Conservation (phyloP, 2,888 invertebrate species). For the Pasiphila rectangulata region DNA sequence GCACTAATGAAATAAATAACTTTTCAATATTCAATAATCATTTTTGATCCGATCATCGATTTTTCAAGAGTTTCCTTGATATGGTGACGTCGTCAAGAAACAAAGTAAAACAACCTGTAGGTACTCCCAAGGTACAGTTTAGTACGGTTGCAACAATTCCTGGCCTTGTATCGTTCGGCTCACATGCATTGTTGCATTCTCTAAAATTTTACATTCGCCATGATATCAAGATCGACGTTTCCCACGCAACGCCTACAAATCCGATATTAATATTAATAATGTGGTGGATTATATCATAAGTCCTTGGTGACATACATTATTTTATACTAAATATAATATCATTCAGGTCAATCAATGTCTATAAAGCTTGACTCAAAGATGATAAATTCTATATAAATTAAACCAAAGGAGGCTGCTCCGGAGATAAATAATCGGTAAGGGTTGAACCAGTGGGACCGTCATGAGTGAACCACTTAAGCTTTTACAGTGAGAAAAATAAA, state of each 20-base stretch:
- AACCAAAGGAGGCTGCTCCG: too few species aligned
- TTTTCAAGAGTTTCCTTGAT: too few species aligned
- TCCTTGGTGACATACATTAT: slow-evolving; percentile 2
- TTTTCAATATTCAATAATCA: too few species aligned
- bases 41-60: too few species aligned
- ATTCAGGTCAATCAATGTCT: slow-evolving; percentile 5
- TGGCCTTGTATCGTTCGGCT: slow-evolving; percentile 35
- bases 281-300: slow-evolving; percentile 17
- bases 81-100: neutral
- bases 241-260: slow-evolving; percentile 26
- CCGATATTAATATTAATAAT: slow-evolving; percentile 12
- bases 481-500: too few species aligned
- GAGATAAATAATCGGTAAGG: too few species aligned
- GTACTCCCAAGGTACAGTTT: slow-evolving; percentile 17
- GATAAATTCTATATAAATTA: too few species aligned
- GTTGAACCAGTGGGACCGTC: too few species aligned
- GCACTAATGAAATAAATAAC: too few species aligned
- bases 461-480: too few species aligned
- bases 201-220: slow-evolving; percentile 26
- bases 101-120: slow-evolving; percentile 16
- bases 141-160: slow-evolving; percentile 34
- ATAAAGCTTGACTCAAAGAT: neutral
- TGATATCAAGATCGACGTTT: slow-evolving; percentile 32
- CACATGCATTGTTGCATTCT: slow-evolving; percentile 37
- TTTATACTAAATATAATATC: neutral